Conservation (phyloP, 2,888 invertebrate species). For the Copidosoma aretas region DNA sequence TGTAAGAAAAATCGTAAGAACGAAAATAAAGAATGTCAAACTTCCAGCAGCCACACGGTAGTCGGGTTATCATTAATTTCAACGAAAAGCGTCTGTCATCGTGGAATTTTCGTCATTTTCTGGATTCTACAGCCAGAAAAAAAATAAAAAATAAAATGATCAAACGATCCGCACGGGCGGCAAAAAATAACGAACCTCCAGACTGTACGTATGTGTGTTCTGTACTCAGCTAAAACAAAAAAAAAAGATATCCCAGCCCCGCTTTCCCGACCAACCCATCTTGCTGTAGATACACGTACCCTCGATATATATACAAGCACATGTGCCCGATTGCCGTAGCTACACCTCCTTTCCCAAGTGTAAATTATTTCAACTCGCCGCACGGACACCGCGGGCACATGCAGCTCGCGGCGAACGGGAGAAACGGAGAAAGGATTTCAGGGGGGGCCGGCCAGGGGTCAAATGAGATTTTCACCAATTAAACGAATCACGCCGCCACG, state of each 20-base stretch:
- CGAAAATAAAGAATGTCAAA: too few species aligned
- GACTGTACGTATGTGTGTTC: too few species aligned
- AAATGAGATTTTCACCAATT: constrained; percentile 35
- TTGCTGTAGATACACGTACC: too few species aligned
- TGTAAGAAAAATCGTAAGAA: too few species aligned
- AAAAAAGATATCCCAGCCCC: too few species aligned
- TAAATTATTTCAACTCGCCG: constrained; percentile 28
- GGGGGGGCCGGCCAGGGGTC: background rate
- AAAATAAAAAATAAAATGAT: background rate
- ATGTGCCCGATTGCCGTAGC: too few species aligned
- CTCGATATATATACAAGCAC: too few species aligned
- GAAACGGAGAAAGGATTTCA: background rate
- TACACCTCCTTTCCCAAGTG: background rate
- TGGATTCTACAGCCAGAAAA: background rate
- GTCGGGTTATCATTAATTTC: too few species aligned
- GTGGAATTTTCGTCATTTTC: background rate
- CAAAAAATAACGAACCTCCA: background rate
- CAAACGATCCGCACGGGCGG: background rate
- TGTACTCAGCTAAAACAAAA: too few species aligned
- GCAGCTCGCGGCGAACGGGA: background rate
- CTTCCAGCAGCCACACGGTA: too few species aligned
- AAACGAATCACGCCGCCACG: constrained; percentile 31
- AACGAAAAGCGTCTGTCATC: too few species aligned
- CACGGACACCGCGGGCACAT: background rate
- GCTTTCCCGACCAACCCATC: too few species aligned